phyloP scores from a whole-genome alignment of 2,113 vertebrate species.

The Microcebus jonahi region DNA sequence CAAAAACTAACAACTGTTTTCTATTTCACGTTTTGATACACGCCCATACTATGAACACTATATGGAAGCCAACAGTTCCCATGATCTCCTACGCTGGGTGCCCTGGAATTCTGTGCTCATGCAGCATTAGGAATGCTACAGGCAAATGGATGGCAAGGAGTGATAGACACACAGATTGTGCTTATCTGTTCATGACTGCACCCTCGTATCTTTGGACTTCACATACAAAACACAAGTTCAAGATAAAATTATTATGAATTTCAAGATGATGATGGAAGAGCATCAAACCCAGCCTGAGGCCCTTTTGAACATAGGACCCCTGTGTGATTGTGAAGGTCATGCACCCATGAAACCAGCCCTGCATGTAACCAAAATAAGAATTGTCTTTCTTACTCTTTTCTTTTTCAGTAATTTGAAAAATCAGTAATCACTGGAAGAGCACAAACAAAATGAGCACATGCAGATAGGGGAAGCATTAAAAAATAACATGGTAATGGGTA shows the following conservation, averaged over 20 bases:
- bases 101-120: not conserved
- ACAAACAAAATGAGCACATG: not conserved
- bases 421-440: not conserved
- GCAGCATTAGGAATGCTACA: not conserved
- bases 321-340: not conserved
- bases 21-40: not conserved
- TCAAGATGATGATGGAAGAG: not conserved
- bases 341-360: not conserved
- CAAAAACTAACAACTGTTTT: not conserved
- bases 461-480: constrained; percentile 11
- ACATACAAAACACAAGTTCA: not conserved
- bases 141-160: not conserved
- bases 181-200: not conserved
- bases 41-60: not conserved
- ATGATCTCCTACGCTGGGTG: too few species aligned
- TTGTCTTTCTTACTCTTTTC: not conserved
- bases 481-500: not conserved
- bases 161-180: rapidly evolving
- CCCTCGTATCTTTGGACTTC: not conserved
- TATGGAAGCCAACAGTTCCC: not conserved
- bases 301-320: not conserved
- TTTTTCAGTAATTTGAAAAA: constrained; percentile 50
- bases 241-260: not conserved
- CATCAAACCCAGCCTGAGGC: not conserved
- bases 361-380: not conserved